Percentiles rank a stretch among this genome's conserved stretches.
Evolutionary conservation across 37 sponge, comb jelly and placozoan species (phyloP).

Genomic region (Ephydatia muelleri): DNA sequence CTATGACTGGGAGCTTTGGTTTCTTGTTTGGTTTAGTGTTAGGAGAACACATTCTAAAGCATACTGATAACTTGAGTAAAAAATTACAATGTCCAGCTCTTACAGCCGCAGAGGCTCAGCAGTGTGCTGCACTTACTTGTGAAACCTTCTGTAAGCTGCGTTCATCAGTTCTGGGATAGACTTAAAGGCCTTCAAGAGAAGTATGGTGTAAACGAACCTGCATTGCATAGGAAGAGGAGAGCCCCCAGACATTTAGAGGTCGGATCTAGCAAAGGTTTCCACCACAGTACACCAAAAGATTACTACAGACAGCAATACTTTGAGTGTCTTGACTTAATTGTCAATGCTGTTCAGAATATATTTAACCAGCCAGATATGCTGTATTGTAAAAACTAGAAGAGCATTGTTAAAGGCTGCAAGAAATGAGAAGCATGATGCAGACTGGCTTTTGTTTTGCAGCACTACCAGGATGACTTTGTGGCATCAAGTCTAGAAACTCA

Average conservation of each 20-base stretch:
- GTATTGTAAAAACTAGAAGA: constrained; percentile 14
- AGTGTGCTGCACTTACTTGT: constrained; percentile 36
- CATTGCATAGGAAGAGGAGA: constrained; percentile 36
- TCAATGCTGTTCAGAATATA: background rate
- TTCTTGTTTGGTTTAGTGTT: constrained; percentile 48
- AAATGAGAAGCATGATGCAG: constrained; percentile 2
- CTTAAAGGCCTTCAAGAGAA: constrained; percentile 6
- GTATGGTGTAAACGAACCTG: constrained; percentile 20
- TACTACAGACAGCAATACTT: constrained; percentile 10
- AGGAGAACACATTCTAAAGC: constrained; percentile 39
- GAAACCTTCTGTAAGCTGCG: constrained; percentile 7
- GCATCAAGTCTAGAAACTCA: constrained; percentile 13
- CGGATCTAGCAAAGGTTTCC: constrained; percentile 22
- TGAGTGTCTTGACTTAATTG: constrained; percentile 36
- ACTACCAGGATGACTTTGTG: constrained; percentile 34
- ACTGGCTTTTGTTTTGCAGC: constrained; percentile 27
- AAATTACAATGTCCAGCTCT: constrained; percentile 43
- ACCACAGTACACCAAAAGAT: constrained; percentile 23
- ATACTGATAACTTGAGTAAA: constrained; percentile 49
- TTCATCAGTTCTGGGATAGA: constrained; percentile 44
- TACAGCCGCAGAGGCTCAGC: constrained; percentile 47
- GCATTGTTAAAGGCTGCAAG: constrained; percentile 22
- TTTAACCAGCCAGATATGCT: constrained; percentile 37
- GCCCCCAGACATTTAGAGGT: constrained; percentile 32
- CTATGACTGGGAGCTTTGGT: constrained; percentile 29